Evolutionary conservation across 2,113 vertebrate genomes (phyloP), one percentile per base, ranked within the genome.

Genomic region (Eulemur rufifrons): DNA sequence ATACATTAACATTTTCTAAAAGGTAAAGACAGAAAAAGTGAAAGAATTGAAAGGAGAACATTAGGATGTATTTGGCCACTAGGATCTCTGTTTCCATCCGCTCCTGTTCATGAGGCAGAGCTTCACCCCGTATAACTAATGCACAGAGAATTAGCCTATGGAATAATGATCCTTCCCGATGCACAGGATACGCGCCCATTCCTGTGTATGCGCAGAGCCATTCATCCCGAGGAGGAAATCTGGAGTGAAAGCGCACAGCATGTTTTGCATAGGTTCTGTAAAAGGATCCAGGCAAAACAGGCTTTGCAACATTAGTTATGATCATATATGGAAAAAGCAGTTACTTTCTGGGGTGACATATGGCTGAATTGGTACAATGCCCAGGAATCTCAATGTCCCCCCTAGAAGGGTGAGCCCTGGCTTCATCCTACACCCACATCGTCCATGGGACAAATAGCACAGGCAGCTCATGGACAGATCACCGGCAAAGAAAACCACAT

Each of bases 1-100:
- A 98, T 98, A 98, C 97, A 98, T 98, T 98, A 98, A 98, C 97
- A 97, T 98, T 98, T 98, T 96, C 95, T 97, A 97, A 98, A 98
- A 98, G 97, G 98, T 98, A 98, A 98, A 98, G 95, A 94, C 94
- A 95, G 93, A 76, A 96, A 92, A 96, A 93, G 89, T 17, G 88
- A 68, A 96, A 97, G 97, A 95, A 96, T 97, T 77, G 76, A 95
- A 95, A 94, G 84, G 91, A 97, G 97, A 97, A 94, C 90, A 95
- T 85, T 94, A 93, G 97, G 80, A 93, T 73, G 74, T 71, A 87
- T 81, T 96, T 98, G 95, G 97, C 95, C 91, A 96, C 94, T 95
- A 94, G 86, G 91, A 86, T 95, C 50, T 11, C 50, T 14, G 69
- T 93, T 97, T 94, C 69, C 59, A 45, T 95, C 54, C 29, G 97